phyloP scores from a whole-genome alignment of 2,113 vertebrate genomes.

The Paramisgurnus dabryanus region DNA sequence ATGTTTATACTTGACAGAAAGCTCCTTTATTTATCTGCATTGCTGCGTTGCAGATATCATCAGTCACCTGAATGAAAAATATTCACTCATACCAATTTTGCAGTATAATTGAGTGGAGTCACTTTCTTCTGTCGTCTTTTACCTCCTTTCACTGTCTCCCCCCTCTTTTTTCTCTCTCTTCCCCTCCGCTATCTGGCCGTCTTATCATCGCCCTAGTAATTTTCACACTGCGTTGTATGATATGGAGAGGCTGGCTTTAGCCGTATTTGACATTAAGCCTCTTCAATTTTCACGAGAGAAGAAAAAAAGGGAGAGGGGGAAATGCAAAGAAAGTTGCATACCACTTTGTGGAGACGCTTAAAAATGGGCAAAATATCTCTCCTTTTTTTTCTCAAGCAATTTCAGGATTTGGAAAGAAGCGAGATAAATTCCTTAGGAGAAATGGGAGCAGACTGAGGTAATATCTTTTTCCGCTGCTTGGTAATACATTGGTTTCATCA shows the following conservation, averaged over 20 bases:
- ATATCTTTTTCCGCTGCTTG: constrained; percentile 69
- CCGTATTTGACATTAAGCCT: constrained; percentile 99
- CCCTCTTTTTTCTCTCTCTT: constrained; percentile 16
- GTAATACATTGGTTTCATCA: constrained; percentile 70
- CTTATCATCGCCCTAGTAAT: constrained; percentile 99
- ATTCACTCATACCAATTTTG: constrained; percentile 99
- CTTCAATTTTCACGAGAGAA: constrained; percentile 92
- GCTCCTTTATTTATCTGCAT: constrained; percentile 99
- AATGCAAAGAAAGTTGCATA: constrained; percentile 81
- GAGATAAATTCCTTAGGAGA: constrained; percentile 89
- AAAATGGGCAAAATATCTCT: constrained; percentile 67
- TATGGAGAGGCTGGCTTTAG: constrained; percentile 99
- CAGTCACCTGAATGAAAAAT: constrained; percentile 99
- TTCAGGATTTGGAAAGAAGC: constrained; percentile 95
- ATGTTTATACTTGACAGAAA: constrained; percentile 99
- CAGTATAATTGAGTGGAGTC: constrained; percentile 99
- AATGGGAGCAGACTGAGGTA: constrained; percentile 79
- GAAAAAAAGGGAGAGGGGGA: constrained; percentile 67
- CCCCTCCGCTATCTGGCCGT: constrained; percentile 89
- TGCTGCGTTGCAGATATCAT: constrained; percentile 98
- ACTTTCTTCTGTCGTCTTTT: constrained; percentile 81
- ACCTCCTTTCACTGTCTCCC: constrained; percentile 61
- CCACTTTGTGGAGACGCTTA: constrained; percentile 81
- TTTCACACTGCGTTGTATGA: constrained; percentile 97
- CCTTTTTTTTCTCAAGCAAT: constrained; percentile 85